These are phyloP conservation scores for Hemiprocne comata DNA, from an alignment of 2,113 vertebrate genomes.

Conservation along the genomic window DNA sequence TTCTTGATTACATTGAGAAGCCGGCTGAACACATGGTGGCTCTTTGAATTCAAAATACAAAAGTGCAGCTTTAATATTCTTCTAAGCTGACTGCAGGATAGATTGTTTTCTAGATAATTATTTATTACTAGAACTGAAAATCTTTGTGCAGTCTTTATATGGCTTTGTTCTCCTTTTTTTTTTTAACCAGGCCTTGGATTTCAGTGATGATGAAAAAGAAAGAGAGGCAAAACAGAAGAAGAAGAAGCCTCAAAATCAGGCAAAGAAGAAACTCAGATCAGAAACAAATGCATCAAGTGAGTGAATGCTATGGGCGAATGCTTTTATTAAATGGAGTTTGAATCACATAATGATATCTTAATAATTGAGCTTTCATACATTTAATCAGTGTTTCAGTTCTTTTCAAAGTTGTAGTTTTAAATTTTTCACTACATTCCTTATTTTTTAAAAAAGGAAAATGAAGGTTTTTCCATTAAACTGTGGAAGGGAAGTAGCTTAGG, in stretches of 20 bases:
- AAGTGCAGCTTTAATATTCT: background rate
- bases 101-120: background rate
- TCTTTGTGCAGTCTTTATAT: background rate
- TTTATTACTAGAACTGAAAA: background rate
- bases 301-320: background rate
- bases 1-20: background rate
- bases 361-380: background rate
- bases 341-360: background rate
- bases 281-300: constrained; percentile 65
- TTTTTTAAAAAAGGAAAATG: background rate
- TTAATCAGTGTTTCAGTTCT: background rate
- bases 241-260: constrained; percentile 70
- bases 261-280: constrained; percentile 71
- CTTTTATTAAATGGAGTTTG: background rate
- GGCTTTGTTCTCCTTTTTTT: background rate
- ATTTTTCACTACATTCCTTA: background rate
- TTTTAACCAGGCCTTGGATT: constrained; percentile 86
- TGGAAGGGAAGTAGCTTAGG: background rate
- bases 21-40: background rate
- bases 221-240: constrained; percentile 86
- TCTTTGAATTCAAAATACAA: background rate
- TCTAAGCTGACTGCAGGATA: background rate
- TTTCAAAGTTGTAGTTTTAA: background rate
- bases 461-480: background rate
- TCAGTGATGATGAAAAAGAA: constrained; percentile 94